These are phyloP conservation scores for honey bee (Apis mellifera) DNA, from an alignment of 1,140 invertebrate genomes.

Conservation along the genomic window Amel_HAv3.1 CM009936.2:8084501-8085000, in stretches of 20 bases:
- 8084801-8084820: constrained; percentile 42
- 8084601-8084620: constrained; percentile 34
- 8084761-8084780: constrained; percentile 6
- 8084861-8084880: not conserved
- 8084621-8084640: constrained; percentile 10
- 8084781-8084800: constrained; percentile 35
- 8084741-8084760: constrained; percentile 14
- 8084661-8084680: not conserved
- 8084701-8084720: constrained; percentile 52
- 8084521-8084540: too few species aligned
- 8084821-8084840: constrained; percentile 36
- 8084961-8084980: too few species aligned
- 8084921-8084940: not conserved
- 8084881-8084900: not conserved
- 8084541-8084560: not conserved
- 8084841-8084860: not conserved
- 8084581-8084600: not conserved
- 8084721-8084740: constrained; percentile 7
- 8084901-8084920: not conserved
- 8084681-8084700: constrained; percentile 38
- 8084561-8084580: not conserved
- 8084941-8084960: not conserved
- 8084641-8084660: constrained; percentile 46
- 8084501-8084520: too few species aligned
- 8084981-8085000: too few species aligned